Percentiles rank a stretch among this genome's conserved stretches.
Conservation (phyloP, 1,140 invertebrate genomes). For the Drosophila auraria region DNA sequence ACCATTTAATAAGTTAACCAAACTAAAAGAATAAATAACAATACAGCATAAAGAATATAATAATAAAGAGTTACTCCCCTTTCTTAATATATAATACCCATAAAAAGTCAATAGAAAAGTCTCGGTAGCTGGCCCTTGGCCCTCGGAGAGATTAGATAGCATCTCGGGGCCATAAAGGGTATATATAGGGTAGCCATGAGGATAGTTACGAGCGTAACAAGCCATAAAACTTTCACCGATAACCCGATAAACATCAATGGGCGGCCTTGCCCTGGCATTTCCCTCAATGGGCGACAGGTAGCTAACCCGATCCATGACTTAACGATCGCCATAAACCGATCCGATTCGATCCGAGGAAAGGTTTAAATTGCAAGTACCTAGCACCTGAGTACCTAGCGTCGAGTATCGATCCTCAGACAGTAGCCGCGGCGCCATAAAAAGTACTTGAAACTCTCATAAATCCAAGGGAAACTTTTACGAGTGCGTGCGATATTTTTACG, state of each 20-base stretch:
- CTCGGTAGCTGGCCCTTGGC: background rate
- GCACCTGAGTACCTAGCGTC: constrained; percentile 8
- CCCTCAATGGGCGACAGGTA: constrained; percentile 46
- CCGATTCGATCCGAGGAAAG: constrained; percentile 7
- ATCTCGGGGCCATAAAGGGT: constrained; percentile 6
- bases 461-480: constrained; percentile 40
- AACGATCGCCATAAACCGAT: constrained; percentile 54
- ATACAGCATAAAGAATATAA: no score
- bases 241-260: constrained; percentile 67
- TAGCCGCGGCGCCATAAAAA: constrained; percentile 46
- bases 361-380: constrained; percentile 44
- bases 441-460: constrained; percentile 48
- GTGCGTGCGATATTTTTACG: constrained; percentile 50
- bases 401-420: constrained; percentile 28
- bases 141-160: constrained; percentile 21
- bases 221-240: constrained; percentile 78
- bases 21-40: no score
- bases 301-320: constrained; percentile 35
- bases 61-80: background rate
- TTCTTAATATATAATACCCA: background rate
- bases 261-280: background rate
- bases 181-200: background rate
- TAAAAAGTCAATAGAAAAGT: background rate
- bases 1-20: no score
- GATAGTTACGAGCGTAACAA: constrained; percentile 59